Percentiles rank a stretch among this genome's conserved stretches.
These are phyloP conservation scores for Drosophila lacteicornis DNA, from an alignment of 1,140 invertebrate genomes.

Conservation along the genomic window DNA sequence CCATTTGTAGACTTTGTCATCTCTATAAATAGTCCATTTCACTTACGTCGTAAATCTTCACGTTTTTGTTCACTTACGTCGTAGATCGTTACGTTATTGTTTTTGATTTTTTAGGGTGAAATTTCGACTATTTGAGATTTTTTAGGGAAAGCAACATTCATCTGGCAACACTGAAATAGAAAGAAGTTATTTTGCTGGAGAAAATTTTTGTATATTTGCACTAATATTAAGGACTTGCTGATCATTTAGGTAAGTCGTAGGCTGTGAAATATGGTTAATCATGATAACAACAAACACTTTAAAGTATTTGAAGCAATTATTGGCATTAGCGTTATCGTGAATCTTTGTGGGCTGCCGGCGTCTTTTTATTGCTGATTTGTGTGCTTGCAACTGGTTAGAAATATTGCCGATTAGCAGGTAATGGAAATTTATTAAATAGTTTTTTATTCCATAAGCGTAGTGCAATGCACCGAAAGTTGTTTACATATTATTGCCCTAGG, in stretches of 20 bases:
- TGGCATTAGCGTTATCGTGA: background rate
- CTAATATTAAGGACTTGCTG: background rate
- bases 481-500: conserved; percentile 33
- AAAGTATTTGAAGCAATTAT: background rate
- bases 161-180: too few relatives aligned
- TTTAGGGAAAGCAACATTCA: too few relatives aligned
- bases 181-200: conserved; percentile 8
- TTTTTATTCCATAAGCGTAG: conserved; percentile 8
- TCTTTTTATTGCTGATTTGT: conserved; percentile 6
- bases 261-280: background rate
- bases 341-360: conserved; percentile 13
- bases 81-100: too few relatives aligned
- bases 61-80: too few relatives aligned
- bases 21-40: conserved; percentile 10
- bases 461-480: conserved; percentile 38
- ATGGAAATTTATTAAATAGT: conserved; percentile 44
- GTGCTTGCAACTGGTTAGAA: conserved; percentile 12
- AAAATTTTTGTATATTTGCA: background rate
- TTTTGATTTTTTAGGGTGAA: too few relatives aligned
- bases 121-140: too few relatives aligned
- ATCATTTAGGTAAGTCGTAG: conserved; percentile 7
- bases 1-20: conserved; percentile 6
- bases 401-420: conserved; percentile 12
- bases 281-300: background rate
- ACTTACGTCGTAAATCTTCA: too few relatives aligned